phyloP scores from a whole-genome alignment of 2,888 invertebrate genomes.

The Meganola albula region DNA sequence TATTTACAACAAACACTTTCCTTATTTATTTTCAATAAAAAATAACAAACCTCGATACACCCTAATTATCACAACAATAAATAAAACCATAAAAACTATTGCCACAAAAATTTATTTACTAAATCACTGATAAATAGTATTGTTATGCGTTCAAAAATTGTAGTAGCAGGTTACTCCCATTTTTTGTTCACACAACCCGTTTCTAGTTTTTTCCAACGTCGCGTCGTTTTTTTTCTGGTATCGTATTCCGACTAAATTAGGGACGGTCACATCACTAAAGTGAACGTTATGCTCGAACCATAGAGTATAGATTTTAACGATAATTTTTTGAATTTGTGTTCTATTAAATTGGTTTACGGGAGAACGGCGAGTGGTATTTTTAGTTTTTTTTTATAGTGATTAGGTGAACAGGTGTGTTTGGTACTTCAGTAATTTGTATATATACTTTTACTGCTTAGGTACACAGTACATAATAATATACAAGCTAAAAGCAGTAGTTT shows the following conservation, averaged over 20 bases:
- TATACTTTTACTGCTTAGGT: neutral
- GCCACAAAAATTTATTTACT: slow-evolving; percentile 24
- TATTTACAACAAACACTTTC: too few relatives aligned
- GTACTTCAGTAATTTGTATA: slow-evolving; percentile 14
- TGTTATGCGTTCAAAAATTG: slow-evolving; percentile 27
- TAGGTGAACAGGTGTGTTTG: slow-evolving; percentile 37
- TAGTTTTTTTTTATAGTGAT: slow-evolving; percentile 27
- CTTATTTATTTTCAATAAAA: too few relatives aligned
- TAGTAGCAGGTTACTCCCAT: slow-evolving; percentile 40
- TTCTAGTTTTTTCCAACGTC: slow-evolving; percentile 31
- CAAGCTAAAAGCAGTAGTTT: too few relatives aligned
- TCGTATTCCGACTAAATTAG: slow-evolving; percentile 14
- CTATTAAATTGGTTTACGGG: slow-evolving; percentile 13
- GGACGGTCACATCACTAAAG: slow-evolving; percentile 17
- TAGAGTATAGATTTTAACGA: slow-evolving; percentile 17
- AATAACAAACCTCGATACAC: too few relatives aligned
- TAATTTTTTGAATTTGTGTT: slow-evolving; percentile 14
- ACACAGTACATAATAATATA: too few relatives aligned
- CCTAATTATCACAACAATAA: slow-evolving; percentile 13
- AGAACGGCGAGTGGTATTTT: slow-evolving; percentile 37
- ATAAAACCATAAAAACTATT: slow-evolving; percentile 10
- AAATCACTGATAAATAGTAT: slow-evolving; percentile 36
- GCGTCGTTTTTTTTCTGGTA: slow-evolving; percentile 26
- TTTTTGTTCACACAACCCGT: slow-evolving; percentile 51
- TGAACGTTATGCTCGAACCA: slow-evolving; percentile 11